Conservation (phyloP, 2,888 invertebrate species). For the Sericinus montela region DNA sequence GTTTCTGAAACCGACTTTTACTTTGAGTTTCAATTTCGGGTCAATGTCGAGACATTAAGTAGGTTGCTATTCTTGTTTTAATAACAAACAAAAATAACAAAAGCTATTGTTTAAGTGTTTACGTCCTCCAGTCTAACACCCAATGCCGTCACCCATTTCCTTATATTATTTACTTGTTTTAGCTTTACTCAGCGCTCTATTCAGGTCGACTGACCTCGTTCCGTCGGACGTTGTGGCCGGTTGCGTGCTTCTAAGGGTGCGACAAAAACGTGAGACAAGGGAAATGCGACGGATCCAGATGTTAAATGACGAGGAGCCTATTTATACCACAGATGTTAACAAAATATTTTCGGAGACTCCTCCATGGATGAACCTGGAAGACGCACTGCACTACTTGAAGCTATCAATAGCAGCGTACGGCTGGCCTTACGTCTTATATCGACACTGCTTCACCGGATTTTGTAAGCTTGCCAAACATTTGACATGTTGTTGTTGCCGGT, state of each 20-base stretch:
- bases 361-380: constrained; percentile 89
- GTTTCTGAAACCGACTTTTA: constrained; percentile 4
- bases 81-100: constrained; percentile 1
- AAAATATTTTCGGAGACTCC: constrained; percentile 83
- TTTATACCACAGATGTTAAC: constrained; percentile 81
- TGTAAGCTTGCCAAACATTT: constrained; percentile 84
- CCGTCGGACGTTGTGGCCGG: constrained; percentile 94
- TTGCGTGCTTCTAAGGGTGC: constrained; percentile 88
- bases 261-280: constrained; percentile 85
- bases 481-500: constrained; percentile 87
- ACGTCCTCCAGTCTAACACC: neutral
- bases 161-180: constrained; percentile 35
- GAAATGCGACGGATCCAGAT: constrained; percentile 83
- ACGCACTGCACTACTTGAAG: constrained; percentile 87
- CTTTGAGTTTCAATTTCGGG: constrained; percentile 3
- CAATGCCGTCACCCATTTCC: no score
- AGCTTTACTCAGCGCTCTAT: constrained; percentile 87
- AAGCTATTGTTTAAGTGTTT: neutral
- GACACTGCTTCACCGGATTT: constrained; percentile 86
- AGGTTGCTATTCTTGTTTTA: constrained; percentile 3
- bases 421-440: constrained; percentile 91
- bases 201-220: constrained; percentile 91
- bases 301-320: constrained; percentile 82
- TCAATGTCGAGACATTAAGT: constrained; percentile 6
- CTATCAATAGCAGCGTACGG: constrained; percentile 92